Evolutionary conservation across 2,797 vertebrate species (phyloP).

Genomic region (Spheniscus humboldti): DNA sequence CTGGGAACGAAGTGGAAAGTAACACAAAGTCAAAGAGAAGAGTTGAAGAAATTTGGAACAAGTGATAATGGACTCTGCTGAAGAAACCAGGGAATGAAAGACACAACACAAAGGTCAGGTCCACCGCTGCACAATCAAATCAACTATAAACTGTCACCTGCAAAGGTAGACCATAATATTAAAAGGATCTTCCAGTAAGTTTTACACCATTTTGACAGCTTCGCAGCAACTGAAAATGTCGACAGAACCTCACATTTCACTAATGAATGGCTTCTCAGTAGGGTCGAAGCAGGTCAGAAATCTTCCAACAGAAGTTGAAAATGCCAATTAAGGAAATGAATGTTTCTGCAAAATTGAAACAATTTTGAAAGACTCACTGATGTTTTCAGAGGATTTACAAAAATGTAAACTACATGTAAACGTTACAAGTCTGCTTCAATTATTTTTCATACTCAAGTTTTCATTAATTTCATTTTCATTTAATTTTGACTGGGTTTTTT

Average conservation of each 20-base stretch:
- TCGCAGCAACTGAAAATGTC: background rate
- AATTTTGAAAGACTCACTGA: background rate
- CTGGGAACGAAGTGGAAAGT: conserved; percentile 24
- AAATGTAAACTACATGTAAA: background rate
- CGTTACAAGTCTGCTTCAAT: background rate
- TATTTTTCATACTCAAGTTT: background rate
- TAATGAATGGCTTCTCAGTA: background rate
- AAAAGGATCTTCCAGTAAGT: background rate
- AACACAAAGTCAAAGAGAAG: conserved; percentile 32
- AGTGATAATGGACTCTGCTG: conserved; percentile 11
- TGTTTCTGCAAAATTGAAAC: background rate
- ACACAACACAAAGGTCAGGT: background rate
- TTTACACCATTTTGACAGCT: background rate
- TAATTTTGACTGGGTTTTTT: background rate
- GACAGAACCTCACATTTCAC: background rate
- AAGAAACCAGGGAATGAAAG: background rate
- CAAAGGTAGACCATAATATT: background rate
- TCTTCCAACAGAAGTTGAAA: background rate
- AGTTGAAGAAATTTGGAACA: background rate
- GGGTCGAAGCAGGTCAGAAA: background rate
- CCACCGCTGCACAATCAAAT: background rate
- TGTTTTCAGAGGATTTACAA: background rate
- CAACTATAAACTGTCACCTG: background rate
- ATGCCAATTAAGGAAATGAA: background rate
- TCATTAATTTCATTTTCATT: background rate